Percentiles rank a stretch among this genome's conserved stretches.
Conservation (phyloP, 2,888 invertebrate species). For the Bibio marci region DNA sequence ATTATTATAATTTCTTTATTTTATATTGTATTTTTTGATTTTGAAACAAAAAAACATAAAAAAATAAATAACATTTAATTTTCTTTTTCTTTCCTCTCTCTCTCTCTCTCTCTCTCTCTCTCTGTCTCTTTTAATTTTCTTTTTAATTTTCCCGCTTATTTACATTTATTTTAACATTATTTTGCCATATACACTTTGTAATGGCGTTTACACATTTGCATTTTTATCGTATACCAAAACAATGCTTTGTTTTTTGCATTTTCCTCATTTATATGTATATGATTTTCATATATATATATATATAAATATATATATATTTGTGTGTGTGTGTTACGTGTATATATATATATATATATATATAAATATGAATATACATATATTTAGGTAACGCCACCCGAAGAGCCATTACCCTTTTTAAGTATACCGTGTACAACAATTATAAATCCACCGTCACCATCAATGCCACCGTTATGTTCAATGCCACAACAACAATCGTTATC, state of each 20-base stretch:
- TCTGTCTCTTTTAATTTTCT: background rate
- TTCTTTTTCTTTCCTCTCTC: background rate
- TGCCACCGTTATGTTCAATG: conserved; percentile 13
- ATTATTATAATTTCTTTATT: background rate
- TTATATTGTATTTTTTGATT: background rate
- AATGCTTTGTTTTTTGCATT: too few relatives aligned
- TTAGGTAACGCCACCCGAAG: conserved; percentile 50
- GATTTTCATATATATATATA: too few relatives aligned
- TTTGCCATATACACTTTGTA: too few relatives aligned
- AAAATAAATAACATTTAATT: background rate
- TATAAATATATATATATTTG: too few relatives aligned
- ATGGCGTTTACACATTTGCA: too few relatives aligned
- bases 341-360: too few relatives aligned
- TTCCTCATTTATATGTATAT: too few relatives aligned
- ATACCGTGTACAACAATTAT: conserved; percentile 25
- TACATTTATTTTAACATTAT: too few relatives aligned
- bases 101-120: background rate
- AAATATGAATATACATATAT: background rate
- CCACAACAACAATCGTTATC: too few relatives aligned
- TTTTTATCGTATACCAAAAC: too few relatives aligned
- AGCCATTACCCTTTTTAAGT: conserved; percentile 29
- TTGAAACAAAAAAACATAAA: background rate
- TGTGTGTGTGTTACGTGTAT: too few relatives aligned
- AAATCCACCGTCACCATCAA: conserved; percentile 25
- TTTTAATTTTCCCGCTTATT: background rate